Evolutionary conservation across 2,888 invertebrate genomes (phyloP).

Genomic region (Lasioglossum calceatum): DNA sequence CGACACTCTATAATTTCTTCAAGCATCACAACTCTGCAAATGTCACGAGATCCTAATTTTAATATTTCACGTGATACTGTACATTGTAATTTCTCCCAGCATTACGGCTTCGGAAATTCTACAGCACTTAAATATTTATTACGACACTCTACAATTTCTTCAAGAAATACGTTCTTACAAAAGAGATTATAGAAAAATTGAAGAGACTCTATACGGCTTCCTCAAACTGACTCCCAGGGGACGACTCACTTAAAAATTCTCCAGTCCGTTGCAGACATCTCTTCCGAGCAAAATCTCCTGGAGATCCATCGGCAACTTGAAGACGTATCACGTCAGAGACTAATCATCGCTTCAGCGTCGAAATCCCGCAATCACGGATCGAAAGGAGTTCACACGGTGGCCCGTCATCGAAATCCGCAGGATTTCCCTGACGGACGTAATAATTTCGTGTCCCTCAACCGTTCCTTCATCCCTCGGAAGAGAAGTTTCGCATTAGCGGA

Average conservation of each 20-base stretch:
- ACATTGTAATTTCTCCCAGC: neutral
- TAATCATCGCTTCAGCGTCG: neutral
- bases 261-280: neutral
- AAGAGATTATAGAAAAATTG: neutral
- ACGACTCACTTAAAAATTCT: neutral
- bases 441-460: constrained; percentile 28
- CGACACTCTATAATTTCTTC: neutral
- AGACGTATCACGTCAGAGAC: neutral
- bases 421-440: constrained; percentile 34
- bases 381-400: neutral
- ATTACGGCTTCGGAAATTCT: neutral
- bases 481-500: constrained; percentile 29
- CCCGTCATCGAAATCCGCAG: neutral
- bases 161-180: neutral
- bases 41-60: neutral
- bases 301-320: neutral
- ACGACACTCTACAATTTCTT: neutral
- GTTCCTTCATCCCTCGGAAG: constrained; percentile 15
- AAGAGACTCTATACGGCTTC: neutral
- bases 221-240: too few relatives aligned
- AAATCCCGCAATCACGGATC: neutral
- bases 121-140: neutral
- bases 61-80: neutral
- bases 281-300: neutral
- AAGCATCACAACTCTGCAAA: neutral